Evolutionary conservation across 2,113 vertebrate genomes (phyloP).

Genomic region (mouse (Mus musculus)): DNA sequence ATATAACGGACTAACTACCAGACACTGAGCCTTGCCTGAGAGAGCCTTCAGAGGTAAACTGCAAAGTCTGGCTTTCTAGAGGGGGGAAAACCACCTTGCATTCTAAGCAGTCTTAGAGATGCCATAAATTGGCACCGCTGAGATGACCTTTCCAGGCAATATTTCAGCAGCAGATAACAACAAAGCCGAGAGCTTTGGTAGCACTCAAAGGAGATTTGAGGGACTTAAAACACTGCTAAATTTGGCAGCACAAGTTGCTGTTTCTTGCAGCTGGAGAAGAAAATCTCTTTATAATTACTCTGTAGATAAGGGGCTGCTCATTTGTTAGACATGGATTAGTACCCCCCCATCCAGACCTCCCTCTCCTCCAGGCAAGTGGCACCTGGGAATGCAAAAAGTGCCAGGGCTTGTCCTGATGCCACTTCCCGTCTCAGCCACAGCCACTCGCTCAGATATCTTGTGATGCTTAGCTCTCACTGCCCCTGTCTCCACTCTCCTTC

Average conservation of each 20-base stretch:
- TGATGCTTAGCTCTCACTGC: neutral
- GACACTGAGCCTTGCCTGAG: neutral
- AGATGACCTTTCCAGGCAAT: slow-evolving; percentile 71
- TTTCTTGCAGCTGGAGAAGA: slow-evolving; percentile 71
- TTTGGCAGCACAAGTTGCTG: slow-evolving; percentile 77
- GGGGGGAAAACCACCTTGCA: slow-evolving; percentile 28
- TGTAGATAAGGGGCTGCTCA: slow-evolving; percentile 67
- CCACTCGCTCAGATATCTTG: neutral
- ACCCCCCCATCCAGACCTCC: neutral
- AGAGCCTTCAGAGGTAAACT: slow-evolving; percentile 3
- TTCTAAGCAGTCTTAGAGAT: slow-evolving; percentile 22
- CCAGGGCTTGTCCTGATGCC: neutral
- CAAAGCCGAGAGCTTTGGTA: slow-evolving; percentile 80
- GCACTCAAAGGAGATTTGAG: slow-evolving; percentile 80
- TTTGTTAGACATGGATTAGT: slow-evolving; percentile 57
- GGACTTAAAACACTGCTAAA: slow-evolving; percentile 77
- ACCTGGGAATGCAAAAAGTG: neutral
- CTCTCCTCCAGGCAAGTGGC: neutral
- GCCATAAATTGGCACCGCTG: slow-evolving; percentile 78
- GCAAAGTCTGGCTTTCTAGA: slow-evolving; percentile 15
- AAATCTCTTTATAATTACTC: slow-evolving; percentile 76
- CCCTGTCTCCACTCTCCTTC: neutral
- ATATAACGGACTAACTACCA: neutral
- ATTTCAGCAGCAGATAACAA: slow-evolving; percentile 81
- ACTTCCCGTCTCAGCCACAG: neutral